Evolutionary conservation across 2,113 vertebrate species (phyloP).

Genomic region (Microcebus jonahi): DNA sequence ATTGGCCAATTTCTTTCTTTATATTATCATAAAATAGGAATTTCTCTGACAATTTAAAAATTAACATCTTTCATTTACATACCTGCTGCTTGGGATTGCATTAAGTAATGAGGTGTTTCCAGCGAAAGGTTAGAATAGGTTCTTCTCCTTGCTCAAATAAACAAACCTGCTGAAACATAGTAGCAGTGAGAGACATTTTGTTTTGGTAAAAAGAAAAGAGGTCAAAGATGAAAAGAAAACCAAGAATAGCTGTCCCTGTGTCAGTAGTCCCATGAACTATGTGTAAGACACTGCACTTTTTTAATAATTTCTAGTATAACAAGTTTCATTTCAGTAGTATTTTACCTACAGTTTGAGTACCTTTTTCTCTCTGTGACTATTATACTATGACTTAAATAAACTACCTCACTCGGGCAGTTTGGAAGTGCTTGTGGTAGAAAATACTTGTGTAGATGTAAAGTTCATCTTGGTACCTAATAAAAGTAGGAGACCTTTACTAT

Average conservation of each 20-base stretch:
- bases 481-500: constrained; percentile 35
- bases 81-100: not conserved
- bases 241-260: not conserved
- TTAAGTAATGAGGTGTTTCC: constrained; percentile 13
- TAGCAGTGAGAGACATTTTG: not conserved
- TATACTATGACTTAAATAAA: not conserved
- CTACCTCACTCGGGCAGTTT: not conserved
- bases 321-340: constrained; percentile 21
- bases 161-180: not conserved
- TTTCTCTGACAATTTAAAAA: constrained; percentile 27
- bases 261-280: not conserved
- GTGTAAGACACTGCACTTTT: not conserved
- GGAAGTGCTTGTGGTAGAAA: constrained; percentile 12
- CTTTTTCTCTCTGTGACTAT: not conserved
- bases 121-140: not conserved
- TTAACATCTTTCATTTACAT: constrained; percentile 22
- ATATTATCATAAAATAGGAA: constrained; percentile 7
- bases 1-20: constrained; percentile 14
- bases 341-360: constrained; percentile 33
- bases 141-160: not conserved
- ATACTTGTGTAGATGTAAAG: not conserved
- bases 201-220: constrained; percentile 21
- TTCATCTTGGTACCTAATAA: constrained; percentile 16
- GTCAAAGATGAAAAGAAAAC: not conserved
- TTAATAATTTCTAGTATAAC: not conserved